Percentiles rank a stretch among this genome's conserved stretches.
These are phyloP conservation scores for Drosophila nigromelanica DNA, from an alignment of 1,140 invertebrate genomes.

Conservation along the genomic window DNA sequence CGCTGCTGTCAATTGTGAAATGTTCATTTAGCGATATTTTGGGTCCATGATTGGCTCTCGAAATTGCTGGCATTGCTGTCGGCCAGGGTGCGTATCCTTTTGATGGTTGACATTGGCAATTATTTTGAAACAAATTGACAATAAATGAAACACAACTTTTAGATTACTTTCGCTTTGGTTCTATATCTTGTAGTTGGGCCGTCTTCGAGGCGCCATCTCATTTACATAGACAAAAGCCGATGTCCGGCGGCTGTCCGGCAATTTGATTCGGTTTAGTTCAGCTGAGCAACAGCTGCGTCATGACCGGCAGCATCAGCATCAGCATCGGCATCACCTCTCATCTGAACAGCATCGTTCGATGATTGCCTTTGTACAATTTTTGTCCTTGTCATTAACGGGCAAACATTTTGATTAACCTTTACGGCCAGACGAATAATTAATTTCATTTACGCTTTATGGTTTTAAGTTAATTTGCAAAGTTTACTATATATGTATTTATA, in stretches of 20 bases:
- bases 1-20: neutral
- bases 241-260: slow-evolving; percentile 22
- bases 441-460: slow-evolving; percentile 65
- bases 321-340: neutral
- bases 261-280: slow-evolving; percentile 19
- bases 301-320: slow-evolving; percentile 10
- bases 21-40: neutral
- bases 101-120: slow-evolving; percentile 52
- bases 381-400: slow-evolving; percentile 12
- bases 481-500: neutral
- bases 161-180: slow-evolving; percentile 49
- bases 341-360: slow-evolving; percentile 14
- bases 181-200: slow-evolving; percentile 31
- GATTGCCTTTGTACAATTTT: slow-evolving; percentile 6
- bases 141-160: slow-evolving; percentile 67
- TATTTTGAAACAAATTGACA: slow-evolving; percentile 69
- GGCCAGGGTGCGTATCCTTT: slow-evolving; percentile 1
- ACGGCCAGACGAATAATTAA: slow-evolving; percentile 49
- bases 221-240: slow-evolving; percentile 65
- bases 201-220: slow-evolving; percentile 58
- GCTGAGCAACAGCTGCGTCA: slow-evolving; percentile 49
- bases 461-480: slow-evolving; percentile 60
- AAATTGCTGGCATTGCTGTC: neutral
- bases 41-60: neutral
- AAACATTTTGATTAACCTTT: slow-evolving; percentile 36